Percentiles rank a stretch among this genome's conserved stretches.
These are phyloP conservation scores for Periphyllus acericola DNA, from an alignment of 2,888 invertebrate species.

Conservation along the genomic window DNA sequence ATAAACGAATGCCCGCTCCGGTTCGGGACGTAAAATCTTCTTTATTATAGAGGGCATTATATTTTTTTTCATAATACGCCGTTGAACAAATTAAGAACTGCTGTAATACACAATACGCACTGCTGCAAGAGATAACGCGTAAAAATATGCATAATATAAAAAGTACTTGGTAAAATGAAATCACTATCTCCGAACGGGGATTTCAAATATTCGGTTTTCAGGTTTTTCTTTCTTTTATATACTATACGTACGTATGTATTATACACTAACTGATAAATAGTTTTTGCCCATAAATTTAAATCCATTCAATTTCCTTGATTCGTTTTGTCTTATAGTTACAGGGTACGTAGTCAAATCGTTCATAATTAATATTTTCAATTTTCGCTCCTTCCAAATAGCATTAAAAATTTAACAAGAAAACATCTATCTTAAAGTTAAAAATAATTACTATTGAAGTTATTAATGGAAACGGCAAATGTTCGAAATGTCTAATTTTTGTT, in stretches of 20 bases:
- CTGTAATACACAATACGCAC: background rate
- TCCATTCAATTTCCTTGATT: background rate
- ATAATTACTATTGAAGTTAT: background rate
- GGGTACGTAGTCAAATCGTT: background rate
- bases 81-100: constrained; percentile 9
- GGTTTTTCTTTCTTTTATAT: background rate
- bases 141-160: background rate
- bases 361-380: background rate
- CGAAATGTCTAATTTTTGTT: background rate
- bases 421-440: background rate
- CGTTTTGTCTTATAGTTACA: background rate
- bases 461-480: background rate
- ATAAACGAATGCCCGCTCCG: background rate
- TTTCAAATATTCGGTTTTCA: background rate
- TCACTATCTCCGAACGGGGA: background rate
- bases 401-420: background rate
- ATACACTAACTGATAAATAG: background rate
- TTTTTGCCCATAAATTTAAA: background rate
- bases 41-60: background rate
- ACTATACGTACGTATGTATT: background rate
- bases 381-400: background rate
- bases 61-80: background rate
- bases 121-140: background rate
- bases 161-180: background rate
- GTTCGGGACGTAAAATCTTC: background rate